Evolutionary conservation across 2,113 vertebrate genomes (phyloP), one percentile per base, ranked within the genome.

Genomic region (Heterotilapia buettikoferi): DNA sequence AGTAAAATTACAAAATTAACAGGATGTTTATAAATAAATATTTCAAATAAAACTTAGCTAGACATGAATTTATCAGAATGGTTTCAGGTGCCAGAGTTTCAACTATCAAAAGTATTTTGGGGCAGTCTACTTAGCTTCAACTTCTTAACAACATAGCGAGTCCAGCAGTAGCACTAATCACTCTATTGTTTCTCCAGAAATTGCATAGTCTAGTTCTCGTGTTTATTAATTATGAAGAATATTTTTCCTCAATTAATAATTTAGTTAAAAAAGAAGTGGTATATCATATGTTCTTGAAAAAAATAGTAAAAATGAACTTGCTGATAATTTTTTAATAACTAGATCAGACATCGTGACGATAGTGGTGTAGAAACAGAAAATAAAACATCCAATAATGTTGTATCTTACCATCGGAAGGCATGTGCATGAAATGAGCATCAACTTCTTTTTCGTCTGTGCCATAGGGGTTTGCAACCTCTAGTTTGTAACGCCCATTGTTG

Each of bases 401-500:
- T 7, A 81, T 6, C 97, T 98, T 84, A 98, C 98, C 98, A 1
- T 96, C 96, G 90, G 95, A 97, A 71, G 98, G 98, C 63, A 94
- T 93, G 38, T 79, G 94, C 99, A 99, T 99, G 94, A 99, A 99
- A 93, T 99, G 98, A 78, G 98, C 98, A 9, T 95, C 89, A 73
- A 99, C 94, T 2, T 96, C 92, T 86, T 97, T 98, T 88, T 96
- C 93, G 90, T 98, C 97, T 1, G 88, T 92, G 43, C 99, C 99
- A 0, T 96, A 98, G 19, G 93, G 85, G 50, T 99, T 99, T 91
- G 89, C 95, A 91, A 97, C 98, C 59, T 97, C 79, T 54, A 99
- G 97, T 0, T 96, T 98, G 95, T 99, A 99, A 87, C 95, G 95
- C 26, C 99, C 99, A 16, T 99, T 99, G 93, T 99, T 98, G 94